Evolutionary conservation across 2,888 invertebrate species (phyloP), one percentile per base, ranked within the genome.

Genomic region (Pheosia gnoma): DNA sequence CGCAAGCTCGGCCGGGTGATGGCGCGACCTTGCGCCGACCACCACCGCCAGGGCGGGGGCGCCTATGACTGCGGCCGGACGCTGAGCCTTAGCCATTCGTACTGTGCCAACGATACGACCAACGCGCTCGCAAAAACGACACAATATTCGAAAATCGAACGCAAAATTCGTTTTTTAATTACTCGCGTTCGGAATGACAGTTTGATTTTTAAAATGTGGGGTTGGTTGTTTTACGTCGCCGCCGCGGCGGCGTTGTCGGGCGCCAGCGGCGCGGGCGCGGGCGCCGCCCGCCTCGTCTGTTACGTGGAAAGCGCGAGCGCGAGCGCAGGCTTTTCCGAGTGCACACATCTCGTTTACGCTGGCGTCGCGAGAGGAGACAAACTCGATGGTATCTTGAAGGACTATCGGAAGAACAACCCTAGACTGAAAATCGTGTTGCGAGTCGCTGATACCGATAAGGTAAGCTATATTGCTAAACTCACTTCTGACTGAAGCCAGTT

Each of bases 391-490:
- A 61, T 93, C 52, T 75, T 93, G 72, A 94, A 94, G 80, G 91
- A 89, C 68, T 90, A 94, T 72, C 90, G 90, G 77, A 92, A 92
- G 69, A 85, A 83, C 65, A 90, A 92, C 67, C 93, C 94, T 39
- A 87, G 91, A 62, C 83, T 94, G 72, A 95, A 95, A 85, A 89
- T 95, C 70, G 84, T 95, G 67, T 80, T 95, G 67, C 93, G 94
- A 63, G 93, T 94, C 59, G 86, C 89, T 70, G 95, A 95, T 67
- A 90, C 88, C 66, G 95, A 95, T 80, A 94, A 95, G 94, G 95
- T 95, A 86, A 84, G 88, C 52, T 57, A 68, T 55, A 66, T 43
- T 43, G 9, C 7, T 43, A 4, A 9, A 43, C 25, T 25, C 25
- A 25, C 4, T 43, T 43, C 43, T 43, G 51, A 5, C 25, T n/a